Percentiles rank a stretch among this genome's conserved stretches.
These are phyloP conservation scores for Brachypalpus laphriformis DNA, from an alignment of 2,888 invertebrate genomes.

Conservation along the genomic window DNA sequence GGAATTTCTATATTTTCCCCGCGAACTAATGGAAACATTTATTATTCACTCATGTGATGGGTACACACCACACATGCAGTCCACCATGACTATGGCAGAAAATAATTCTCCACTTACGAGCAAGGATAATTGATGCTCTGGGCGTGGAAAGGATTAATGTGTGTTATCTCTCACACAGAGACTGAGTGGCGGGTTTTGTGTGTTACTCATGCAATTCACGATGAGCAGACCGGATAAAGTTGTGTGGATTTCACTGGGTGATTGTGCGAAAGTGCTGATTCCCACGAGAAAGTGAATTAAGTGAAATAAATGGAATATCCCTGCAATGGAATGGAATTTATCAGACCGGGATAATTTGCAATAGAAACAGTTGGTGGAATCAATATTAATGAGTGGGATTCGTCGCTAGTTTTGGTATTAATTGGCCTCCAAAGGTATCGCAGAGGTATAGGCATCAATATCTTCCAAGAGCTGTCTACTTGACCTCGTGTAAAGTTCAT, in stretches of 20 bases:
- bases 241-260: not conserved
- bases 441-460: too few species aligned
- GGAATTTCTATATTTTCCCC: not conserved
- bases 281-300: not conserved
- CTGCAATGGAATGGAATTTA: not conserved
- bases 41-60: slow-evolving; percentile 40
- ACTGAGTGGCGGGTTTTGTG: not conserved
- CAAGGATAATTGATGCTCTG: slow-evolving; percentile 47
- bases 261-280: slow-evolving; percentile 12
- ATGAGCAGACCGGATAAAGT: slow-evolving; percentile 4
- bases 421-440: too few species aligned
- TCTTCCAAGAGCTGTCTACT: too few species aligned
- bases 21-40: slow-evolving; percentile 42
- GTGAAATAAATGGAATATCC: slow-evolving; percentile 1
- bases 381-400: too few species aligned
- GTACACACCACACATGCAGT: not conserved
- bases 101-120: slow-evolving; percentile 34
- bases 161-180: slow-evolving; percentile 33
- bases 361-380: too few species aligned
- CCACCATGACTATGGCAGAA: slow-evolving; percentile 8
- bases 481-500: too few species aligned
- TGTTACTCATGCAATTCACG: slow-evolving; percentile 36
- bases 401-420: too few species aligned
- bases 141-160: slow-evolving; percentile 43
- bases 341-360: not conserved